Evolutionary conservation across 2,888 invertebrate species (phyloP).

Genomic region (Cephus nigrinus): DNA sequence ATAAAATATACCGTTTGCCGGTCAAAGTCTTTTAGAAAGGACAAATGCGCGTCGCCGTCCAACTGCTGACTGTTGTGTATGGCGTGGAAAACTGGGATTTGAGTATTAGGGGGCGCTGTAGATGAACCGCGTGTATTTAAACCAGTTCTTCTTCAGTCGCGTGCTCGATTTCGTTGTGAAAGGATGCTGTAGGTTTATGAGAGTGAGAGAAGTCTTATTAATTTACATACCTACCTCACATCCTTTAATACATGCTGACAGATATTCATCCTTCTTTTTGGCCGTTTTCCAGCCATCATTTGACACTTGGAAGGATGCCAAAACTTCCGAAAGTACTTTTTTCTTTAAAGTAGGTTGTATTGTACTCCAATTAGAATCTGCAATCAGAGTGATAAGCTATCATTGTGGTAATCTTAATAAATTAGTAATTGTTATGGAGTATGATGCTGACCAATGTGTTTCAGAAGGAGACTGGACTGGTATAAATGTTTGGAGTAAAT

Average conservation of each 20-base stretch:
- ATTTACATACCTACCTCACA: conserved; percentile 30
- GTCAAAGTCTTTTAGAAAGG: too few relatives aligned
- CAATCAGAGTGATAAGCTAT: conserved; percentile 48
- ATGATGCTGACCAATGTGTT: conserved; percentile 65
- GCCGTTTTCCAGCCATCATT: conserved; percentile 65
- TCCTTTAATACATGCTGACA: conserved; percentile 25
- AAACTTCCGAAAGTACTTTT: conserved; percentile 66
- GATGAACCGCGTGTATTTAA: too few relatives aligned
- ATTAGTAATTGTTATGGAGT: conserved; percentile 59
- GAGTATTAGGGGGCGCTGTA: too few relatives aligned
- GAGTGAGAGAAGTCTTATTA: background rate
- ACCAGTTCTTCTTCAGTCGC: too few relatives aligned
- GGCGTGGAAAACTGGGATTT: too few relatives aligned
- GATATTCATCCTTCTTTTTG: conserved; percentile 64
- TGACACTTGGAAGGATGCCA: conserved; percentile 66
- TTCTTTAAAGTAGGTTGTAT: conserved; percentile 57
- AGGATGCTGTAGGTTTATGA: background rate
- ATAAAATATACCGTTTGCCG: too few relatives aligned
- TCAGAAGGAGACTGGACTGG: conserved; percentile 75
- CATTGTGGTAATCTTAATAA: conserved; percentile 64
- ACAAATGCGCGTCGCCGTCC: too few relatives aligned
- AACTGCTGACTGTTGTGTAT: too few relatives aligned
- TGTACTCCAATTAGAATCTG: conserved; percentile 65
- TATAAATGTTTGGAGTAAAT: conserved; percentile 75
- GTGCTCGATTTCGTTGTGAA: too few relatives aligned